Base-by-base conservation (phyloP, 1,140 invertebrate genomes). In the Megalonaias nervosa region DNA sequence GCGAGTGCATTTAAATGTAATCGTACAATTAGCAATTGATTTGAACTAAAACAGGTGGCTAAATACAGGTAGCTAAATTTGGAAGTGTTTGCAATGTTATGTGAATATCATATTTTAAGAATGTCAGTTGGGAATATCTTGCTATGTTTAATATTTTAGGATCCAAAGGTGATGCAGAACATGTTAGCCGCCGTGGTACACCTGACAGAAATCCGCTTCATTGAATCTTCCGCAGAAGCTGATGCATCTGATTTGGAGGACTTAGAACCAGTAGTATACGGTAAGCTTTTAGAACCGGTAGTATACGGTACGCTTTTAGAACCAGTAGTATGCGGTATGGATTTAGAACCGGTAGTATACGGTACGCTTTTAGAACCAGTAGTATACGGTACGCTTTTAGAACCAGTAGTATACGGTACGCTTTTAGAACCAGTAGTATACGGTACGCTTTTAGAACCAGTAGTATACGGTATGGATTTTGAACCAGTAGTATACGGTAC, bases 81-180 rank as follows among this genome's bases (percentile, higher is more conserved):
- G 11, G 38, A 48, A 48, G 6, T 48, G 38, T 48, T 48, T 48
- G 38, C 38, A 48, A 11, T 48, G 6, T 48, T 11, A 4, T 48
- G 38, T 48, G 38, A 48, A 48, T 48, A 48, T 48, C 38, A 4
- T 48, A 48, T 48, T 48, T 48, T 48, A 48, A 48, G 38, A 48
- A 48, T 48, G 38, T 48, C 2, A 48, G 11, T 6, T 6, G 0
- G 6, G 38, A 48, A 48, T 48, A 48, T 48, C 38, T 48, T 48
- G 38, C 38, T 9, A 6, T 48, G 38, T 48, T 48, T 48, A 48
- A 48, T 48, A 48, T 6, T 48, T 48, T 75, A 95, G 81, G 93
- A 97, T 71, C 93, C 93, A 56, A 75, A 83, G 12, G 81, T 85
- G 17, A 74, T 90, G 9, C 72, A 84, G 62, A 82, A 77, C 0